phyloP scores from a whole-genome alignment of 2,888 invertebrate species.

The Chironomus tentans region DNA sequence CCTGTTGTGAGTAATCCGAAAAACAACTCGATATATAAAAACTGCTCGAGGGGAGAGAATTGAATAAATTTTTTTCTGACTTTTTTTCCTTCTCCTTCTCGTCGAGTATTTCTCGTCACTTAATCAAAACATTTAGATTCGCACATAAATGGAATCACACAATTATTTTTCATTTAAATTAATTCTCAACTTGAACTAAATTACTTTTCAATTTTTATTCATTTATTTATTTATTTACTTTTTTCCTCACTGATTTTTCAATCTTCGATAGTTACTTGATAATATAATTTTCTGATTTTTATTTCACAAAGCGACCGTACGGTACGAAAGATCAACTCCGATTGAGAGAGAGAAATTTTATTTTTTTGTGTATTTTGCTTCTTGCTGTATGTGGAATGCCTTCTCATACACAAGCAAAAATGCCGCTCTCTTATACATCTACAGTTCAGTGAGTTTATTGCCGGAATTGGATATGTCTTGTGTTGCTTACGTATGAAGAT shows the following conservation, averaged over 20 bases:
- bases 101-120: neutral
- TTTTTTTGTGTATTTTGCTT: neutral
- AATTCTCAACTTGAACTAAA: no score
- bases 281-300: neutral
- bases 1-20: conserved; percentile 8
- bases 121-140: neutral
- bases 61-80: neutral
- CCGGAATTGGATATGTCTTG: neutral
- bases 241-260: no score
- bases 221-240: neutral
- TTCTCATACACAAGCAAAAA: neutral
- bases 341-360: conserved; percentile 14
- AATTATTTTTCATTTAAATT: no score
- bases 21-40: neutral
- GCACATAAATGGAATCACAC: neutral
- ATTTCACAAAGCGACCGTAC: conserved; percentile 14
- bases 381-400: neutral
- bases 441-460: neutral
- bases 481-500: neutral
- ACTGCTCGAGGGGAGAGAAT: conserved; percentile 1
- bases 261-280: no score
- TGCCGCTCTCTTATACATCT: neutral
- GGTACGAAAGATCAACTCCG: conserved; percentile 23
- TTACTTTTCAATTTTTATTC: neutral
- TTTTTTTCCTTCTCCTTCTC: no score